Base-by-base conservation (phyloP, 2,113 vertebrate genomes). In the Fulmarus glacialis region DNA sequence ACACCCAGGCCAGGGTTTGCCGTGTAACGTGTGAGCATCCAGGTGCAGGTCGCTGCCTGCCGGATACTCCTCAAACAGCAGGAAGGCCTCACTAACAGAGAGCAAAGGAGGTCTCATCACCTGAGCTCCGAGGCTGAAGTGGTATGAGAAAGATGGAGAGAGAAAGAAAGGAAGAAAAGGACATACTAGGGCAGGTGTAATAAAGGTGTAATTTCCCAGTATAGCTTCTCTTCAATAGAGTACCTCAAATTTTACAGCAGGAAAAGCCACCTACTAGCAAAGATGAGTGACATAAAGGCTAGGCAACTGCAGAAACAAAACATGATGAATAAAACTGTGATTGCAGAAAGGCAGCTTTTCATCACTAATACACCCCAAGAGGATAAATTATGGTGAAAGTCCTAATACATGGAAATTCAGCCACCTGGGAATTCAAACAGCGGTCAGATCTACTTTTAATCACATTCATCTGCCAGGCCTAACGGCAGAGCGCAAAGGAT, bases 401-500 rank as follows among this genome's bases (percentile, higher is more conserved):
- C 82, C 73, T 53, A 87, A 85, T 94, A 94, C 77, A 89, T 36
- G 59, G 87, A 80, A 95, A 95, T 87, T 71, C 77, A 95, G 82
- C 72, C 89, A 94, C 89, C 96, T 87, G 56, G 87, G 90, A 88
- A 81, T 74, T 95, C 70, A 71, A 82, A 70, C 45, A 53, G 89
- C 5, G 5, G 84, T 19, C 71, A 82, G 87, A 71, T 71, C 64
- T 95, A 87, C 80, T 94, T 97, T 97, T 92, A 96, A 86, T 80
- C 60, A 79, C 38, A 56, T 73, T 94, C 68, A 89, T 89, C 82
- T 94, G 85, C 81, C 82, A 91, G 82, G 15, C 47, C 48, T 92
- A 84, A 70, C 2, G 3, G 78, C 55, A 79, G 19, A 92, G 24
- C 2, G 7, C 32, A 45, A 81, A 83, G 50, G 74, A 62, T n/a